Conservation (phyloP, 1,140 invertebrate species). For the Meloidogyne exigua region DNA sequence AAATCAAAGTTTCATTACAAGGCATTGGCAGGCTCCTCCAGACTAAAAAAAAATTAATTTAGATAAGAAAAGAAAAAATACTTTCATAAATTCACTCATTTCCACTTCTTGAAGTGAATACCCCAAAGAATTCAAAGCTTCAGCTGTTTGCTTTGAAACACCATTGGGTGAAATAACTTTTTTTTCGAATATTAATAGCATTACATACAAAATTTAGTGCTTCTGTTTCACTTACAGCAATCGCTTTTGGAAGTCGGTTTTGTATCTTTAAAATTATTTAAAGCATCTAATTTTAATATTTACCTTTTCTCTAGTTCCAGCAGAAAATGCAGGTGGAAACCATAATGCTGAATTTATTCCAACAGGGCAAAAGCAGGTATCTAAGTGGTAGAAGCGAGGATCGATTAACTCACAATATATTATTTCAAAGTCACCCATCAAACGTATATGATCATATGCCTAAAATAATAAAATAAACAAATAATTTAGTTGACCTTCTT, state of each 20-base stretch:
- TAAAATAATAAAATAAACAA: constrained; percentile 11
- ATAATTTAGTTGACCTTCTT: constrained; percentile 45
- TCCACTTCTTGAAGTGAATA: constrained; percentile 58
- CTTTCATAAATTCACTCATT: constrained; percentile 63
- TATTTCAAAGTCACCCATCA: constrained; percentile 55
- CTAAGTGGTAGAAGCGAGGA: constrained; percentile 60
- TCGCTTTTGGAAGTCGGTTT: constrained; percentile 54
- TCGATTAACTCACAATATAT: constrained; percentile 55
- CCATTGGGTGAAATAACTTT: constrained; percentile 59
- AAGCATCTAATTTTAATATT: too few relatives aligned
- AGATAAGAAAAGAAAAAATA: background rate
- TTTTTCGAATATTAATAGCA: constrained; percentile 58
- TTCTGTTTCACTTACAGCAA: constrained; percentile 56
- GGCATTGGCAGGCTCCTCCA: constrained; percentile 61
- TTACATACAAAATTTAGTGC: constrained; percentile 61
- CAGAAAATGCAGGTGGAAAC: constrained; percentile 57
- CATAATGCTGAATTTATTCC: constrained; percentile 53
- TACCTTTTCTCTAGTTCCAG: constrained; percentile 54
- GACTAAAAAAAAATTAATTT: constrained; percentile 30
- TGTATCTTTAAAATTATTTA: constrained; percentile 46
- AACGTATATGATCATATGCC: constrained; percentile 51
- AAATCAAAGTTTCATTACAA: constrained; percentile 58
- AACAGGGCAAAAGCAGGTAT: constrained; percentile 60
- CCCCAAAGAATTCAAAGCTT: constrained; percentile 41
- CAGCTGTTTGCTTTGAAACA: constrained; percentile 46